Conservation (phyloP, 2,888 invertebrate species). For the Empis stercorea region DNA sequence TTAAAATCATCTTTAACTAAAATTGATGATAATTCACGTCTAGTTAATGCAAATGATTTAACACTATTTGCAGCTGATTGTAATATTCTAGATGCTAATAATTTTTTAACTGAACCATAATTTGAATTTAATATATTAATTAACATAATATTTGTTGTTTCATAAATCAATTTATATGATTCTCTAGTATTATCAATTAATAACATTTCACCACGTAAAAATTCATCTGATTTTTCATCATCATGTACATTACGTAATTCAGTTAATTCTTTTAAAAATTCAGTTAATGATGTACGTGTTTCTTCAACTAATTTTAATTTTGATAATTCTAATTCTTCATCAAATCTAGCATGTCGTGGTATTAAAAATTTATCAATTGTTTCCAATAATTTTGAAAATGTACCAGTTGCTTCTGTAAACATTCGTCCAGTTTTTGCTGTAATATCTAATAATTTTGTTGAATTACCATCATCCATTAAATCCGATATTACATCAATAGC, state of each 20-base stretch:
- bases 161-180: conserved; percentile 6
- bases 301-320: conserved; percentile 6
- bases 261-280: conserved; percentile 2
- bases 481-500: conserved; percentile 1
- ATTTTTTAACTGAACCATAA: conserved; percentile 4
- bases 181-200: conserved; percentile 7
- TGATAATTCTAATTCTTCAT: conserved; percentile 1
- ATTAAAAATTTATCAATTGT: conserved; percentile 4
- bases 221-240: background rate
- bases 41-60: background rate
- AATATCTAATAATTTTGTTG: background rate
- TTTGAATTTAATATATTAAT: background rate
- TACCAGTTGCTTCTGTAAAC: conserved; percentile 3
- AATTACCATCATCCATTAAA: conserved; percentile 3
- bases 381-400: conserved; percentile 3
- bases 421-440: conserved; percentile 1
- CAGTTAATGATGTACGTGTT: conserved; percentile 2
- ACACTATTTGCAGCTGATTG: conserved; percentile 3
- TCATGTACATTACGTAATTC: background rate
- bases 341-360: conserved; percentile 1
- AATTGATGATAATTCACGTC: background rate
- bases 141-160: background rate
- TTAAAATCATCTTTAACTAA: background rate
- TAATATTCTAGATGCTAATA: conserved; percentile 5
- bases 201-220: conserved; percentile 2